These are phyloP conservation scores for Abramis brama DNA, from an alignment of 2,113 vertebrate species.

Conservation along the genomic window DNA sequence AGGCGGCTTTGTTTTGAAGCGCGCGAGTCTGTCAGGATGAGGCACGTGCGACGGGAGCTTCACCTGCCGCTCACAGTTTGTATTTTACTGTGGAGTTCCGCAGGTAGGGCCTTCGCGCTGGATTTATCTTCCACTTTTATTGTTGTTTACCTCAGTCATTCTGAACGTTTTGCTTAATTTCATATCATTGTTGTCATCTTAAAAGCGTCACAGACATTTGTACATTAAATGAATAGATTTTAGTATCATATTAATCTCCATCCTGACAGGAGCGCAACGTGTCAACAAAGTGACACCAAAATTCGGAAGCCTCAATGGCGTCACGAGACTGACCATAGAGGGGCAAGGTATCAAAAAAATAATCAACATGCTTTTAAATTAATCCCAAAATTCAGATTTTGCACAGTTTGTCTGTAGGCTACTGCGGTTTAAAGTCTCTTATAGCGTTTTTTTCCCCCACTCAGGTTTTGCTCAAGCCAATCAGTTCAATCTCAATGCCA, in stretches of 20 bases:
- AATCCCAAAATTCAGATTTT: neutral
- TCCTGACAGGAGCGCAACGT: constrained; percentile 69
- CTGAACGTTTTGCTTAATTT: neutral
- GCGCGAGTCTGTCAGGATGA: constrained; percentile 37
- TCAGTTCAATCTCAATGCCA: constrained; percentile 80
- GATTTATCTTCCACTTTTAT: neutral
- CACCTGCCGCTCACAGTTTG: constrained; percentile 16
- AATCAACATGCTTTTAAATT: neutral
- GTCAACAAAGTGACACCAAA: constrained; percentile 68
- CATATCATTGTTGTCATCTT: neutral
- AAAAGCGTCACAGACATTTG: neutral
- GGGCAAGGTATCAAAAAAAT: constrained; percentile 72
- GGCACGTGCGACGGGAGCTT: neutral
- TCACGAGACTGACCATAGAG: constrained; percentile 78
- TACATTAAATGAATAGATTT: neutral
- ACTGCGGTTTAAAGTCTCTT: neutral
- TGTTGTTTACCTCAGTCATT: neutral
- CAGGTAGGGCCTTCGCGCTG: constrained; percentile 17
- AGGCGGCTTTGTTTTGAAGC: neutral
- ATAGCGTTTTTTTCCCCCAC: neutral
- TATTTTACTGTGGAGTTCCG: constrained; percentile 20
- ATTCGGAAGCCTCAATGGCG: constrained; percentile 78
- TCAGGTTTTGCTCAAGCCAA: constrained; percentile 82
- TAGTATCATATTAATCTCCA: neutral
- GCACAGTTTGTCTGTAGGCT: neutral